These are phyloP conservation scores for Lepidocyrtoides sp. DNA, from an alignment of 2,888 invertebrate species.

Conservation along the genomic window DNA sequence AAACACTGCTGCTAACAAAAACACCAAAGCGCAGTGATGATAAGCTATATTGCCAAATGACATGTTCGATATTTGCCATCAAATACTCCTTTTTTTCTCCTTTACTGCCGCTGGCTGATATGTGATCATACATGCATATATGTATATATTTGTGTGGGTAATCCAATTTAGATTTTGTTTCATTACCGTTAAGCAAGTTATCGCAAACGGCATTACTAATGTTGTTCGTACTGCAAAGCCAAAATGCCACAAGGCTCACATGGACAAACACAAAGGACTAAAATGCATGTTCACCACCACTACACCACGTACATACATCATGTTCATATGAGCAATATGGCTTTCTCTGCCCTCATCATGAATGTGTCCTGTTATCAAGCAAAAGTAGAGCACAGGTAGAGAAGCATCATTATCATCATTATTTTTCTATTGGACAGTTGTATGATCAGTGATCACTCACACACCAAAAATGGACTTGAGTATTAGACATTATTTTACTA, in stretches of 20 bases:
- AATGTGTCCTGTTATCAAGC: conserved; percentile 1
- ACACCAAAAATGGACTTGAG: conserved; percentile 4
- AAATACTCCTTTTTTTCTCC: neutral
- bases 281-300: neutral
- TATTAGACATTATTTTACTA: neutral
- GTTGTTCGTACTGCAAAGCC: conserved; percentile 9
- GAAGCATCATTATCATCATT: neutral
- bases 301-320: neutral
- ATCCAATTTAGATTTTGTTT: conserved; percentile 50
- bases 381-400: conserved; percentile 57
- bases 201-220: neutral
- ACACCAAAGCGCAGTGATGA: neutral
- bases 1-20: conserved; percentile 9
- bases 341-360: conserved; percentile 44
- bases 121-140: conserved; percentile 20
- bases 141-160: neutral
- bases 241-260: neutral
- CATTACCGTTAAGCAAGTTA: conserved; percentile 28
- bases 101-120: neutral
- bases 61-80: conserved; percentile 1
- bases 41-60: neutral
- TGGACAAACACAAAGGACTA: neutral
- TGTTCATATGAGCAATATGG: neutral
- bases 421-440: conserved; percentile 29
- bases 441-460: conserved; percentile 11